phyloP scores from a whole-genome alignment of 2,113 vertebrate genomes.

The Grammatotria lemairii region DNA sequence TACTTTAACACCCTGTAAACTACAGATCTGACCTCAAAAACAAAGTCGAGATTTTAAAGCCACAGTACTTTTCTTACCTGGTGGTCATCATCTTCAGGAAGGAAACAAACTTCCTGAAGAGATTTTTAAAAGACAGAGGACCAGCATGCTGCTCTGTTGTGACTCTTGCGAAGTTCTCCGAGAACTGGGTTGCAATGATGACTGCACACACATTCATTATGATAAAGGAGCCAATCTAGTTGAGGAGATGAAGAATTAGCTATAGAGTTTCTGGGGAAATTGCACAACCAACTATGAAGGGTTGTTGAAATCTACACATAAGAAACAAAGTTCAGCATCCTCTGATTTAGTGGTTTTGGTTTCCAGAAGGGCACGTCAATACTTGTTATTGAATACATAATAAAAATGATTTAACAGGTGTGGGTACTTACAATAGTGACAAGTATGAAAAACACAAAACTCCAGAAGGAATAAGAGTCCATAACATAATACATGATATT shows the following conservation, averaged over 20 bases:
- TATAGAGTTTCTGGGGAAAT: neutral
- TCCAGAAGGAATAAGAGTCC: neutral
- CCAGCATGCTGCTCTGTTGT: neutral
- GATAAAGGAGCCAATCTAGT: neutral
- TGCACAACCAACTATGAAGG: neutral
- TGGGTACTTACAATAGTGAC: neutral
- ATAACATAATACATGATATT: neutral
- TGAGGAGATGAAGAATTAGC: neutral
- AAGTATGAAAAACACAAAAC: neutral
- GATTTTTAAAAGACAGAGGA: neutral
- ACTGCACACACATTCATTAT: neutral
- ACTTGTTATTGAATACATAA: neutral
- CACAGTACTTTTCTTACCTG: neutral
- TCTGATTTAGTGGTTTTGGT: neutral
- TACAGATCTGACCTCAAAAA: neutral
- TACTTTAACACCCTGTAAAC: neutral
- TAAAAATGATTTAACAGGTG: neutral
- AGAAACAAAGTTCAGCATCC: no score
- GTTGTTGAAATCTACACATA: neutral
- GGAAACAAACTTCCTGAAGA: neutral
- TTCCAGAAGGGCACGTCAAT: accelerated
- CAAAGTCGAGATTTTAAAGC: neutral
- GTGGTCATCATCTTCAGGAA: neutral
- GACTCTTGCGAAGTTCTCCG: neutral
- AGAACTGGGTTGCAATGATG: neutral